phyloP scores from a whole-genome alignment of 2,888 invertebrate genomes.

The Agrotis exclamationis region DNA sequence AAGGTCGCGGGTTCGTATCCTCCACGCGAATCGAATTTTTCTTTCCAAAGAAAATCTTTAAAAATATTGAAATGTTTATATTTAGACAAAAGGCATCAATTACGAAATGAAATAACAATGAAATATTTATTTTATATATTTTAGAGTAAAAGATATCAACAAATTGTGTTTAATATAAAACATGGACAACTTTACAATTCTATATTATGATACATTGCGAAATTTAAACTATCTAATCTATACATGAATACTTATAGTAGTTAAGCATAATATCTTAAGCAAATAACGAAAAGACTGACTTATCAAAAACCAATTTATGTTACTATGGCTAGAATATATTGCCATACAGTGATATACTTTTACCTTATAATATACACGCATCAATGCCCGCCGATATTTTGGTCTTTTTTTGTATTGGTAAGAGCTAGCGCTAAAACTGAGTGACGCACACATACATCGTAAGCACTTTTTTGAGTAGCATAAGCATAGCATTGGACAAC shows the following conservation, averaged over 20 bases:
- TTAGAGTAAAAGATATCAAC: conserved; percentile 53
- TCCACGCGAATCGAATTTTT: too few species aligned
- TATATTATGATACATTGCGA: conserved; percentile 48
- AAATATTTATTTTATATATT: conserved; percentile 52
- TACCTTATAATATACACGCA: conserved; percentile 14
- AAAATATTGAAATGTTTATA: not conserved
- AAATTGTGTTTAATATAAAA: conserved; percentile 60
- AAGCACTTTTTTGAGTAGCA: not conserved
- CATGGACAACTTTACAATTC: conserved; percentile 51
- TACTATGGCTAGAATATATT: conserved; percentile 35
- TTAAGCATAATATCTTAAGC: conserved; percentile 47
- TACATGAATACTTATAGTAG: conserved; percentile 51
- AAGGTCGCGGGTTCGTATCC: too few species aligned
- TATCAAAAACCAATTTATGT: conserved; percentile 18
- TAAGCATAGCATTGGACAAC: too few species aligned
- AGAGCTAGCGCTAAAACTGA: not conserved
- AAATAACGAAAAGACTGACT: conserved; percentile 40
- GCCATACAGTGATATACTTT: conserved; percentile 17
- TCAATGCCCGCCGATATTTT: conserved; percentile 7
- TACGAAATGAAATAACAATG: conserved; percentile 42
- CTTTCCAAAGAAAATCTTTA: too few species aligned
- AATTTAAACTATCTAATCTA: conserved; percentile 48
- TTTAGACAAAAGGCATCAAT: not conserved
- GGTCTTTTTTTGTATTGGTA: conserved; percentile 6
- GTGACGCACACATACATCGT: not conserved